A percentile compares a stretch with the other conserved stretches of the same genome.
Evolutionary conservation across 2,113 vertebrate genomes (phyloP).

Genomic region (Chlamydotis undulata): DNA sequence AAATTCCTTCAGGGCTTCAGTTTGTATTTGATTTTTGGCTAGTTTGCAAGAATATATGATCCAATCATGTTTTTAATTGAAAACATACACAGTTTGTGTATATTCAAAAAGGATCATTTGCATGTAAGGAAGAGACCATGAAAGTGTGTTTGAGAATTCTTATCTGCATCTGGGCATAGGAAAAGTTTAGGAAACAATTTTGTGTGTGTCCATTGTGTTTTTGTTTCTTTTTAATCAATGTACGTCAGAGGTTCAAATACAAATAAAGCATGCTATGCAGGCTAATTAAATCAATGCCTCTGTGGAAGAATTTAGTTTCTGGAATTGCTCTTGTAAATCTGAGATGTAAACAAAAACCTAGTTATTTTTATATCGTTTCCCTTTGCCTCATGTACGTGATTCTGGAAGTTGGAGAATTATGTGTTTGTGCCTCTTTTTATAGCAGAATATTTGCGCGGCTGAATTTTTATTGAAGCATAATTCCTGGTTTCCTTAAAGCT

Average conservation of each 20-base stretch:
- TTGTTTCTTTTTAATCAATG: constrained; percentile 16
- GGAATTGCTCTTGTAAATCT: constrained; percentile 66
- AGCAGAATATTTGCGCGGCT: constrained; percentile 53
- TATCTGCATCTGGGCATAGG: neutral
- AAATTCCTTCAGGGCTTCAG: constrained; percentile 49
- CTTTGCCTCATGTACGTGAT: constrained; percentile 7
- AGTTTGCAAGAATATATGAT: constrained; percentile 32
- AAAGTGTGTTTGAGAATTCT: constrained; percentile 11
- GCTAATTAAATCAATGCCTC: constrained; percentile 62
- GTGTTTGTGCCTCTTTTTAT: constrained; percentile 58
- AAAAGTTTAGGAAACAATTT: neutral
- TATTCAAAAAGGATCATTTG: constrained; percentile 1
- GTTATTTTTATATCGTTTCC: constrained; percentile 57
- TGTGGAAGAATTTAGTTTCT: constrained; percentile 63
- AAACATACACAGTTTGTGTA: neutral
- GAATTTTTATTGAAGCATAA: constrained; percentile 60
- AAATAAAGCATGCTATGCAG: constrained; percentile 7
- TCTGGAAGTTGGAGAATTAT: constrained; percentile 23
- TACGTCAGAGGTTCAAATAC: constrained; percentile 10
- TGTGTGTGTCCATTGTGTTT: neutral
- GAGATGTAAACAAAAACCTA: constrained; percentile 61
- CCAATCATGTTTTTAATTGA: constrained; percentile 38
- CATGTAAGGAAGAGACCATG: neutral
- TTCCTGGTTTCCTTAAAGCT: constrained; percentile 51
- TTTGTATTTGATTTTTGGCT: constrained; percentile 56